A percentile compares a stretch with the other conserved stretches of the same genome.
phyloP scores from a whole-genome alignment of 2,797 vertebrate species.

The Danio albolineatus region DNA sequence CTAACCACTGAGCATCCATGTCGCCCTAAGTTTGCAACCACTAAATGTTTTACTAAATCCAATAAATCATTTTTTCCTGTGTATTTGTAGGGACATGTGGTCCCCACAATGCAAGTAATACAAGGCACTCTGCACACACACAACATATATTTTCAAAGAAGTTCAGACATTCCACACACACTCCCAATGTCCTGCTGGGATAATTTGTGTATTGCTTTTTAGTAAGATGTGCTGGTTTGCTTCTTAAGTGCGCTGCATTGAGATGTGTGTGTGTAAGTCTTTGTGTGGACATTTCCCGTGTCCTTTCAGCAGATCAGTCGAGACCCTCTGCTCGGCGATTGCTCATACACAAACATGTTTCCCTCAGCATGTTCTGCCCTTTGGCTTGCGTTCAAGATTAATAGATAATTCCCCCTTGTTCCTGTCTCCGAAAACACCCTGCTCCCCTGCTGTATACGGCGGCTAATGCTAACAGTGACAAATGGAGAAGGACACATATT shows the following conservation, averaged over 20 bases:
- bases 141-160: background rate
- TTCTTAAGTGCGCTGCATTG: background rate
- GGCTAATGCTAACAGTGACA: slow-evolving; percentile 68
- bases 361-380: slow-evolving; percentile 50
- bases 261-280: background rate
- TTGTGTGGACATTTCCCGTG: background rate
- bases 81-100: too few relatives aligned
- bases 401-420: slow-evolving; percentile 60
- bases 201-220: background rate
- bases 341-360: slow-evolving; percentile 53
- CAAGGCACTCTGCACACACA: background rate
- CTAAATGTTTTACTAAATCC: too few relatives aligned
- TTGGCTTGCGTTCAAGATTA: slow-evolving; percentile 63
- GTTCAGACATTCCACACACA: background rate
- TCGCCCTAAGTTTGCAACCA: too few relatives aligned
- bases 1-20: too few relatives aligned
- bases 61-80: too few relatives aligned
- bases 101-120: too few relatives aligned
- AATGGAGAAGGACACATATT: slow-evolving; percentile 79
- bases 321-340: slow-evolving; percentile 55
- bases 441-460: slow-evolving; percentile 57
- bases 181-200: background rate
- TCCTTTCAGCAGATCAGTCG: slow-evolving; percentile 1
- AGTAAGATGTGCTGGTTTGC: background rate
- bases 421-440: slow-evolving; percentile 25